These are phyloP conservation scores for Poicephalus meyeri DNA, from an alignment of 2,113 vertebrate species.

Conservation along the genomic window DNA sequence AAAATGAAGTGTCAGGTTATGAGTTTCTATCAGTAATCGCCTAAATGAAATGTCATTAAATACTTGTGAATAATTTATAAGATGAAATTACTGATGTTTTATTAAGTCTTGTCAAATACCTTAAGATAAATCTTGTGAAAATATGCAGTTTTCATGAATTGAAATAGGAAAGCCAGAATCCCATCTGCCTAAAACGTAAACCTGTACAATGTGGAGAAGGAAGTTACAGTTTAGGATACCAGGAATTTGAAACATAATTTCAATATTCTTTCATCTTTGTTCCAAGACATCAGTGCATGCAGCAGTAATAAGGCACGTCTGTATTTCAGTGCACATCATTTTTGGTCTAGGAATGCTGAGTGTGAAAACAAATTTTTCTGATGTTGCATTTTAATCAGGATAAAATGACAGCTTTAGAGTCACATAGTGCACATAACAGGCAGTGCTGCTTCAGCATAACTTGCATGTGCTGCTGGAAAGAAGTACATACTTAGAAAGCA, in stretches of 20 bases:
- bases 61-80: not conserved
- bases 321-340: not conserved
- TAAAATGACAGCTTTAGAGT: conserved; percentile 16
- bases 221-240: not conserved
- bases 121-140: not conserved
- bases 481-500: not conserved
- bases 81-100: not conserved
- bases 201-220: not conserved
- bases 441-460: conserved; percentile 36
- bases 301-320: not conserved
- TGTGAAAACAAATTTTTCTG: conserved; percentile 1
- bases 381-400: not conserved
- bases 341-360: not conserved
- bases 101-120: not conserved
- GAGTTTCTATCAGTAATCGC: not conserved
- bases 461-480: not conserved
- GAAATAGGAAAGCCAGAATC: not conserved
- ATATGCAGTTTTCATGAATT: not conserved
- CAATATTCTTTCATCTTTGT: not conserved
- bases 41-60: not conserved
- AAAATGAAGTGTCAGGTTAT: not conserved
- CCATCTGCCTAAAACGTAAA: not conserved
- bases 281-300: not conserved
- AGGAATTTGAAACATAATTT: not conserved
- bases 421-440: not conserved